Percentiles rank a stretch among this genome's conserved stretches.
These are phyloP conservation scores for Chaenodraco wilsoni DNA, from an alignment of 2,797 vertebrate species.

Conservation along the genomic window DNA sequence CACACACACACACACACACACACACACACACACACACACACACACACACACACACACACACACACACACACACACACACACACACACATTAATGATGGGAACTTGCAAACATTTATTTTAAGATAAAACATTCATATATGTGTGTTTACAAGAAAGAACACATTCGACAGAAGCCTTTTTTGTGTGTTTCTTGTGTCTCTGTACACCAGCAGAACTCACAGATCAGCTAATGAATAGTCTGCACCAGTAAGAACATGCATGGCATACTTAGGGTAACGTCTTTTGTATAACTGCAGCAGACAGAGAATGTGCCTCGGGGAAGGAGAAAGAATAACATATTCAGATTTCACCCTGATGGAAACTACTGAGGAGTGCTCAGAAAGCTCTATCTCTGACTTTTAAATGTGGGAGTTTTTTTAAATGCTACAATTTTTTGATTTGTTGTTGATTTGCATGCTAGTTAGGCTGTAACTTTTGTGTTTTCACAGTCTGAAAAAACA, in stretches of 20 bases:
- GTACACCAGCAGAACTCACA: constrained; percentile 30
- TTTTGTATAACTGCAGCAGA: constrained; percentile 52
- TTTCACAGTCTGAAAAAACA: constrained; percentile 23
- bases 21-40: constrained; percentile 15
- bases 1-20: constrained; percentile 34
- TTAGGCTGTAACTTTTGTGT: neutral
- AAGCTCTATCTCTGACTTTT: constrained; percentile 8
- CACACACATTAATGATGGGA: constrained; percentile 34
- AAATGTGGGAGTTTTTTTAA: constrained; percentile 21
- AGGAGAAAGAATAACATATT: constrained; percentile 51
- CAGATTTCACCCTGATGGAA: constrained; percentile 44
- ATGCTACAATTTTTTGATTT: constrained; percentile 17
- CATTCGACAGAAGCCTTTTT: constrained; percentile 6
- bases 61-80: constrained; percentile 27
- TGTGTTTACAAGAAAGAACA: constrained; percentile 20
- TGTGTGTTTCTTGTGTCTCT: constrained; percentile 9
- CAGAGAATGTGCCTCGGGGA: constrained; percentile 72
- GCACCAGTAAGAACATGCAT: constrained; percentile 77
- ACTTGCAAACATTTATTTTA: constrained; percentile 19
- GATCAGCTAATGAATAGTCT: constrained; percentile 47
- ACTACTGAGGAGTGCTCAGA: constrained; percentile 35
- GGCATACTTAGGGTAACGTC: constrained; percentile 62
- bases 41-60: constrained; percentile 16
- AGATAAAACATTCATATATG: constrained; percentile 19
- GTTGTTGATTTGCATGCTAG: neutral